Evolutionary conservation across 2,888 invertebrate species (phyloP).

Genomic region (Scaptomyza cyrtandrae): DNA sequence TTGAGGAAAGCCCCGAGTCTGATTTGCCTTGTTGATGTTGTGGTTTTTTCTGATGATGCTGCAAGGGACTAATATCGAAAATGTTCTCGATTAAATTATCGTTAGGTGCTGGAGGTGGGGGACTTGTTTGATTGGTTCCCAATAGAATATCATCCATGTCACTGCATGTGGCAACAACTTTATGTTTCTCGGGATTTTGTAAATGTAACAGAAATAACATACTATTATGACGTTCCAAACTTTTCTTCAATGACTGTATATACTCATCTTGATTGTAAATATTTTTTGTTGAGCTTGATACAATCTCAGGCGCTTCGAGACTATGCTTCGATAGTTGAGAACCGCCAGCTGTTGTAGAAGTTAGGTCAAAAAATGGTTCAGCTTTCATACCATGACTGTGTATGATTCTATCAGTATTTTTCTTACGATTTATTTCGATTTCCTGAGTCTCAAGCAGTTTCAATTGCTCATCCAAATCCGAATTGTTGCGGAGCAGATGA

Average conservation of each 20-base stretch:
- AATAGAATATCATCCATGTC: constrained; percentile 71
- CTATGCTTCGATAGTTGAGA: not conserved
- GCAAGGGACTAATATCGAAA: constrained; percentile 35
- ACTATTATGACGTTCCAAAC: constrained; percentile 83
- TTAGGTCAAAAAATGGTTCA: constrained; percentile 49
- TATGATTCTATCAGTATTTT: constrained; percentile 60
- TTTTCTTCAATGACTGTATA: constrained; percentile 82
- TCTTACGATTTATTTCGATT: constrained; percentile 79
- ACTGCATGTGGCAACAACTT: constrained; percentile 46
- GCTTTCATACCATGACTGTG: constrained; percentile 37
- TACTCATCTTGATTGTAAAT: constrained; percentile 84
- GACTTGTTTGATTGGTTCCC: constrained; percentile 87
- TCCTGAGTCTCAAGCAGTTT: constrained; percentile 82
- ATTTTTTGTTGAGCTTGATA: constrained; percentile 63
- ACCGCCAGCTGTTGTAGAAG: not conserved
- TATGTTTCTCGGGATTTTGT: constrained; percentile 83
- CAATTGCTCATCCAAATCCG: constrained; percentile 82
- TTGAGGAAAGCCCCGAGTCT: constrained; percentile 93
- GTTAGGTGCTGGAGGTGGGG: constrained; percentile 92
- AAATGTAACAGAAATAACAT: constrained; percentile 84
- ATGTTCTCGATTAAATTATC: constrained; percentile 85
- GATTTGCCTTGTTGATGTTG: constrained; percentile 87
- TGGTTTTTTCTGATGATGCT: constrained; percentile 9
- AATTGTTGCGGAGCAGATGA: constrained; percentile 81
- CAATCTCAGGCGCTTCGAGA: not conserved